These are phyloP conservation scores for Synanthedon myopaeformis DNA, from an alignment of 2,888 invertebrate genomes.

Conservation along the genomic window DNA sequence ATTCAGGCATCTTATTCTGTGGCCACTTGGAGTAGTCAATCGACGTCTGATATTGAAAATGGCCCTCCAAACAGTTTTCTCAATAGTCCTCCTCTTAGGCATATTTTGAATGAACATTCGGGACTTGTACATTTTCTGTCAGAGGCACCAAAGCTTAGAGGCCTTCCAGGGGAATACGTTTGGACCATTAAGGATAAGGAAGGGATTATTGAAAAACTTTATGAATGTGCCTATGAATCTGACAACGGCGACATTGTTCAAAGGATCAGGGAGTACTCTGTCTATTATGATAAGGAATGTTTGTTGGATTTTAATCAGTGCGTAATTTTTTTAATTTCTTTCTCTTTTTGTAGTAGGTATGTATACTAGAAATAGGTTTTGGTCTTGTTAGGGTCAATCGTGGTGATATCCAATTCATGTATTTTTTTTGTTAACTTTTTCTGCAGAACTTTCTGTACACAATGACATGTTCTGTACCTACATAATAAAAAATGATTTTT, in stretches of 20 bases:
- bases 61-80: too few species aligned
- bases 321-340: slow-evolving; percentile 8
- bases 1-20: background rate
- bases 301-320: slow-evolving; percentile 41
- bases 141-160: slow-evolving; percentile 35
- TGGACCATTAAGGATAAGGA: slow-evolving; percentile 57
- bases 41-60: background rate
- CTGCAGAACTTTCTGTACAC: too few species aligned
- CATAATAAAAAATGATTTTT: too few species aligned
- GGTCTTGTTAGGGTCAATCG: too few species aligned
- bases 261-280: slow-evolving; percentile 53
- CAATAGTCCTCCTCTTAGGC: background rate
- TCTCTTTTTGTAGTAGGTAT: too few species aligned
- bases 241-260: slow-evolving; percentile 43
- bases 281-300: slow-evolving; percentile 53
- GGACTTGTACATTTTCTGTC: slow-evolving; percentile 18
- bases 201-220: slow-evolving; percentile 53
- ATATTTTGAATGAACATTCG: slow-evolving; percentile 14
- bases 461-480: too few species aligned
- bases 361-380: too few species aligned
- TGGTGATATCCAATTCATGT: too few species aligned
- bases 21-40: slow-evolving; percentile 7
- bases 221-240: slow-evolving; percentile 42
- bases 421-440: too few species aligned
- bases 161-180: slow-evolving; percentile 48